Evolutionary conservation across 2,797 vertebrate genomes (phyloP), one percentile per base, ranked within the genome.

Genomic region (Trachurus trachurus): DNA sequence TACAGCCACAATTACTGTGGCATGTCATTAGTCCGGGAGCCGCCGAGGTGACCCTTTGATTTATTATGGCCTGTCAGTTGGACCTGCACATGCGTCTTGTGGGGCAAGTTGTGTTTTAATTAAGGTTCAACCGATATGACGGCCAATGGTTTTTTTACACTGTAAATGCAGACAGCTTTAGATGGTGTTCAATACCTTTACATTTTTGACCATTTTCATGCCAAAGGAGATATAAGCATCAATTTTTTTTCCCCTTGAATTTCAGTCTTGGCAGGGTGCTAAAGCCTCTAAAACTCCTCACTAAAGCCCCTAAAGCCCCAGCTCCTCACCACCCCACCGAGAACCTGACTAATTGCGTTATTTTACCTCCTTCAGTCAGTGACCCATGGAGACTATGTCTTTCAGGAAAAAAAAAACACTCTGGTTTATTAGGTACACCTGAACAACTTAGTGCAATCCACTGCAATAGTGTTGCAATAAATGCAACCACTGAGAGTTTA

Each of bases 11-110:
- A 93, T 93, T 92, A 94, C 90, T 58, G 87, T 89, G 93, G 86
- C 89, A 88, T 91, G 92, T 92, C 93, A 94, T 95, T 94, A 94
- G 89, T 91, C 82, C 58, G 71, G 80, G 90, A 88, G 88, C 86
- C 71, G 88, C 85, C 16, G 87, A 82, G 88, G 91, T 81, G 88
- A 94, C 93, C 89, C 81, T 88, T 82, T 94, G 92, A 94, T 94
- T 93, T 92, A 95, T 93, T 84, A 78, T 85, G 80, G 76, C 75
- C 90, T 89, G 89, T 90, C 93, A 73, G 66, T 61, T 29, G 50
- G 78, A 86, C 76, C 76, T 58, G 87, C 82, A 80, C 67, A 65
- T 62, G 84, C 66, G 56, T 84, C 84, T 57, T 68, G 68, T 63
- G 44, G 63, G 74, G 66, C 63, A 68, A 62, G 76, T 83, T 80